These are phyloP conservation scores for Gadus chalcogrammus DNA, from an alignment of 2,113 vertebrate genomes.

Conservation along the genomic window DNA sequence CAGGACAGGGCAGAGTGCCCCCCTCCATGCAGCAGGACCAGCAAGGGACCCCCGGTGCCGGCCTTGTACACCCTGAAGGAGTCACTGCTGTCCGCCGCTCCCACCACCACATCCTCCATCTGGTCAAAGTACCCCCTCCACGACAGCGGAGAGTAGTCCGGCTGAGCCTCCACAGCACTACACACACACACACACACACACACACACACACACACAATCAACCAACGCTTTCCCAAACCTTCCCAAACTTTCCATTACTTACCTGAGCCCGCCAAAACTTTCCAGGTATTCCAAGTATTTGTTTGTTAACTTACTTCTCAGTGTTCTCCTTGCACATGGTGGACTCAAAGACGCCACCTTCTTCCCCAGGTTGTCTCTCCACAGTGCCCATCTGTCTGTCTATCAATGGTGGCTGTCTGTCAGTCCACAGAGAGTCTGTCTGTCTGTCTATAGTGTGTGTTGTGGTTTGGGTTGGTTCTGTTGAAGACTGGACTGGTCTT, in stretches of 20 bases:
- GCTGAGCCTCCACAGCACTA: slow-evolving; percentile 22
- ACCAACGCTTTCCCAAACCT: neutral
- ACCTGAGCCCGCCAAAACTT: too few relatives aligned
- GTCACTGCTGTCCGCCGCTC: slow-evolving; percentile 51
- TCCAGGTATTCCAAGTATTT: too few relatives aligned
- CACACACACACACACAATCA: neutral
- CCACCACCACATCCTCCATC: slow-evolving; percentile 64
- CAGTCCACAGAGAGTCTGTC: too few relatives aligned
- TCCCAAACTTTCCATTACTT: neutral
- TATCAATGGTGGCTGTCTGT: too few relatives aligned
- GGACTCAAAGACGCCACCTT: too few relatives aligned
- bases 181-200: neutral
- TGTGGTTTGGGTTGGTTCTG: too few relatives aligned
- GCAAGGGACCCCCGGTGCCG: slow-evolving; percentile 55
- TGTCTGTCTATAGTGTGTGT: too few relatives aligned
- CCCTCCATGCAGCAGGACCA: slow-evolving; percentile 68
- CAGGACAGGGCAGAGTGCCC: slow-evolving; percentile 68
- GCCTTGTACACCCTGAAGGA: slow-evolving; percentile 59
- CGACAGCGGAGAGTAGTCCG: slow-evolving; percentile 63
- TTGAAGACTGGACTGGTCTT: too few relatives aligned
- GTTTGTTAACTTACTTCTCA: too few relatives aligned
- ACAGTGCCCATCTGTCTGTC: too few relatives aligned
- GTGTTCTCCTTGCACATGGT: too few relatives aligned
- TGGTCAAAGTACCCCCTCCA: slow-evolving; percentile 68
- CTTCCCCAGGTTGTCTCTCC: too few relatives aligned